phyloP scores from a whole-genome alignment of 2,113 vertebrate genomes.

The Grammomys surdaster region DNA sequence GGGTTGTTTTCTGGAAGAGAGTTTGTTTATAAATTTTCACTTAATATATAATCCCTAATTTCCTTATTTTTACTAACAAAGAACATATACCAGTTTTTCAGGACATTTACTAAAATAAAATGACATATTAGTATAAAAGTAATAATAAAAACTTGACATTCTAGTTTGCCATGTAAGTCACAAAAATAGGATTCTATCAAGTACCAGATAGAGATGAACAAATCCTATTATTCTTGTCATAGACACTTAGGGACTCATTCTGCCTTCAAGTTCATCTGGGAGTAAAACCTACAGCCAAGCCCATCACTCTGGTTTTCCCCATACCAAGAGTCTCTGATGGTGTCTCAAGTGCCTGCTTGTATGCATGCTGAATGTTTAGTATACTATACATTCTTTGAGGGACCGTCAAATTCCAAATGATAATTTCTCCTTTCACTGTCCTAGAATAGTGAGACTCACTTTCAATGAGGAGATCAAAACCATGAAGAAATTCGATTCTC shows the following conservation, averaged over 20 bases:
- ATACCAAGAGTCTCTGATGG: neutral
- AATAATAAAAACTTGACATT: neutral
- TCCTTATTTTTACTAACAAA: neutral
- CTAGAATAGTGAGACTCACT: constrained; percentile 86
- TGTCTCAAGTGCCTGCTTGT: neutral
- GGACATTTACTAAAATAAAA: neutral
- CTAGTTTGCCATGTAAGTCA: neutral
- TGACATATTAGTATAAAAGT: neutral
- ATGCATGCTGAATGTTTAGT: too few species aligned
- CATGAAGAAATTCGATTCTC: constrained; percentile 93
- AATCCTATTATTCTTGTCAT: neutral
- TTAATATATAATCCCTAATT: neutral
- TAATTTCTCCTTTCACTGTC: neutral
- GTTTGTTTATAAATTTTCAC: constrained; percentile 10
- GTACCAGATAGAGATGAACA: neutral
- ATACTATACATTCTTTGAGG: neutral
- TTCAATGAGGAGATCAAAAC: constrained; percentile 90
- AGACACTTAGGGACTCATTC: neutral
- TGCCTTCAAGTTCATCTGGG: neutral
- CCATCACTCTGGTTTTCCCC: neutral
- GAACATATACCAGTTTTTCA: neutral
- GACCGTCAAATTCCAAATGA: neutral
- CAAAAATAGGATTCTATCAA: neutral
- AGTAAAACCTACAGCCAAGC: too few species aligned
- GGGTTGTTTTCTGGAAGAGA: neutral